Percentiles rank a stretch among this genome's conserved stretches.
These are phyloP conservation scores for Zoanthus sociatus DNA, from an alignment of 92 coral and sea anemone species.

Conservation along the genomic window DNA sequence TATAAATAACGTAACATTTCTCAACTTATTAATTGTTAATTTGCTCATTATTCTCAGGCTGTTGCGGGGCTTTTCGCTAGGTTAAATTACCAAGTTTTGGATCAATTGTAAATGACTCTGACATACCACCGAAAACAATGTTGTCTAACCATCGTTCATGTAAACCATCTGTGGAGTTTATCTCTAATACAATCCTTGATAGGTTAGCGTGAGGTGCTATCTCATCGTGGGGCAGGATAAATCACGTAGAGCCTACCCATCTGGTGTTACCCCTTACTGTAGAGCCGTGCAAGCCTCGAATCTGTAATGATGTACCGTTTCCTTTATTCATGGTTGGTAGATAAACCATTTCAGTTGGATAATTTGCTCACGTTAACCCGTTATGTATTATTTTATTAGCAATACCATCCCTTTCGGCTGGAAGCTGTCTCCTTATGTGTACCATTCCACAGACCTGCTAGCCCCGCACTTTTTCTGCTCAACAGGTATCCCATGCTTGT, in stretches of 20 bases:
- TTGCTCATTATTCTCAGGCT: no score
- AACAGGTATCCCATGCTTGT: conserved; percentile 27
- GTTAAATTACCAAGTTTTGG: no score
- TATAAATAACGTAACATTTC: no score
- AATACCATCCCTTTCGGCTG: conserved; percentile 39
- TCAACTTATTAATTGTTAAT: no score
- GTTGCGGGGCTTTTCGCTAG: no score
- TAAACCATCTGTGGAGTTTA: background rate
- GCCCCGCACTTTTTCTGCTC: conserved; percentile 35
- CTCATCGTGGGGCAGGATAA: background rate
- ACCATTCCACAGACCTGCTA: conserved; percentile 12
- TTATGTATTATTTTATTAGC: background rate
- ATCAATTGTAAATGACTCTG: background rate
- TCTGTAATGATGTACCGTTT: conserved; percentile 47
- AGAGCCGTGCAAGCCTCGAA: conserved; percentile 29
- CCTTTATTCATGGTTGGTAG: conserved; percentile 17
- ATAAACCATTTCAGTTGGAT: conserved; percentile 30
- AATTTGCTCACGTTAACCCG: background rate
- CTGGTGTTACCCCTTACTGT: conserved; percentile 16
- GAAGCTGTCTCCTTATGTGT: conserved; percentile 26
- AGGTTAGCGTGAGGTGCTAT: conserved; percentile 8
- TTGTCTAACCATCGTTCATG: background rate
- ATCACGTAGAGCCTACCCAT: no score
- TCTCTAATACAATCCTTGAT: background rate
- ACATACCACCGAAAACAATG: background rate